Percentiles rank a stretch among this genome's conserved stretches.
phyloP scores from a whole-genome alignment of 2,113 vertebrate species.

The Spea multiplicata region DNA sequence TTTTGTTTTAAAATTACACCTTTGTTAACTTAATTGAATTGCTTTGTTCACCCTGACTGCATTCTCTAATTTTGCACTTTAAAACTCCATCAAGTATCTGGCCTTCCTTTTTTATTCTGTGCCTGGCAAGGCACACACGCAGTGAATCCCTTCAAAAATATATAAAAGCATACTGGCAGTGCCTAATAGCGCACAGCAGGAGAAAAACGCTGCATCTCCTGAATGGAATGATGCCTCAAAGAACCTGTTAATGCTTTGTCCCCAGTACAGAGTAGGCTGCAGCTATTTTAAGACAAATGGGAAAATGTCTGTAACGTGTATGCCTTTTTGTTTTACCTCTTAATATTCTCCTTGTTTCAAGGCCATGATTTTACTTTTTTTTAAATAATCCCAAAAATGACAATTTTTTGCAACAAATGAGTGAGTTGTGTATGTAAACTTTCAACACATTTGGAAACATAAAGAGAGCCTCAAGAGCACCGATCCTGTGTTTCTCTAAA shows the following conservation, averaged over 20 bases:
- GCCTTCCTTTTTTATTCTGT: neutral
- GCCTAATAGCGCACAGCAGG: conserved; percentile 15
- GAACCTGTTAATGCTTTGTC: conserved; percentile 4
- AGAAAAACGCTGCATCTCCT: conserved; percentile 1
- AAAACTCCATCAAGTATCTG: neutral
- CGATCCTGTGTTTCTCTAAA: too few relatives aligned
- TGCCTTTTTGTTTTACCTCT: neutral
- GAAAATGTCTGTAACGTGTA: neutral
- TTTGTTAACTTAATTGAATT: conserved; percentile 12
- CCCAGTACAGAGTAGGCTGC: neutral
- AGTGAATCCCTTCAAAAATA: conserved; percentile 1
- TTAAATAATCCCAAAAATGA: too few relatives aligned
- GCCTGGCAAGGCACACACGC: neutral
- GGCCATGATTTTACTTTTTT: too few relatives aligned
- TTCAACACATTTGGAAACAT: too few relatives aligned
- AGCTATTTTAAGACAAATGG: neutral
- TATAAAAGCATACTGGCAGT: conserved; percentile 12
- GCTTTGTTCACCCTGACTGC: neutral
- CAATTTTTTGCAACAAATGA: too few relatives aligned
- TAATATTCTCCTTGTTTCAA: neutral
- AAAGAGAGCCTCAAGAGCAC: too few relatives aligned
- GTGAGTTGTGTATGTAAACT: too few relatives aligned
- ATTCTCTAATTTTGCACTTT: neutral
- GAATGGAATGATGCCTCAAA: conserved; percentile 9
- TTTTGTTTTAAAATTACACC: neutral